Conservation (phyloP, 2,797 vertebrate genomes). For the Cottoperca gobio region DNA sequence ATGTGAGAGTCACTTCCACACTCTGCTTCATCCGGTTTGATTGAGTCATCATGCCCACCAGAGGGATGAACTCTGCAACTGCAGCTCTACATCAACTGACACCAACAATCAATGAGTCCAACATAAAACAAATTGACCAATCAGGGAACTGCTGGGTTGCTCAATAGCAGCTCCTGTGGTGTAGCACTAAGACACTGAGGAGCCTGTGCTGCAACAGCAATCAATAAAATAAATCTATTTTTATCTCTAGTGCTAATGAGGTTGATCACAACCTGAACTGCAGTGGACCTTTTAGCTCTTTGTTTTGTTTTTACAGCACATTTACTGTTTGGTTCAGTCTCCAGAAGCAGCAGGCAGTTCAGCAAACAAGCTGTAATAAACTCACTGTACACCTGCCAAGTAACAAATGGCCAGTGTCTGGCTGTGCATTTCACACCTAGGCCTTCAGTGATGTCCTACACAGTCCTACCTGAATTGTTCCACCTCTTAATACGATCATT, state of each 20-base stretch:
- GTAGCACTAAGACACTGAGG: not conserved
- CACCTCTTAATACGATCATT: no score
- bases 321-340: no score
- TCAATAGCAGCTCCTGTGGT: not conserved
- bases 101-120: conserved; percentile 20
- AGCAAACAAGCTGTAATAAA: no score
- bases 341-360: no score
- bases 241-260: conserved; percentile 21
- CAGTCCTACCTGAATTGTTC: no score
- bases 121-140: not conserved
- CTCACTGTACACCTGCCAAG: no score
- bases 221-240: conserved; percentile 34
- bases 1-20: not conserved
- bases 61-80: conserved; percentile 14
- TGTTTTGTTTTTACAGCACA: no score
- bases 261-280: not conserved
- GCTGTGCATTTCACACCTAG: no score
- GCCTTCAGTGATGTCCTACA: no score
- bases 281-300: not conserved
- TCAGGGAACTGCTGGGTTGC: conserved; percentile 12
- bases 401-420: no score
- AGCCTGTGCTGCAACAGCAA: not conserved
- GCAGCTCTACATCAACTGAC: conserved; percentile 16
- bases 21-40: not conserved
- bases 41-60: conserved; percentile 25